phyloP scores from a whole-genome alignment of 2,113 vertebrate genomes.

The Colaptes auratus region DNA sequence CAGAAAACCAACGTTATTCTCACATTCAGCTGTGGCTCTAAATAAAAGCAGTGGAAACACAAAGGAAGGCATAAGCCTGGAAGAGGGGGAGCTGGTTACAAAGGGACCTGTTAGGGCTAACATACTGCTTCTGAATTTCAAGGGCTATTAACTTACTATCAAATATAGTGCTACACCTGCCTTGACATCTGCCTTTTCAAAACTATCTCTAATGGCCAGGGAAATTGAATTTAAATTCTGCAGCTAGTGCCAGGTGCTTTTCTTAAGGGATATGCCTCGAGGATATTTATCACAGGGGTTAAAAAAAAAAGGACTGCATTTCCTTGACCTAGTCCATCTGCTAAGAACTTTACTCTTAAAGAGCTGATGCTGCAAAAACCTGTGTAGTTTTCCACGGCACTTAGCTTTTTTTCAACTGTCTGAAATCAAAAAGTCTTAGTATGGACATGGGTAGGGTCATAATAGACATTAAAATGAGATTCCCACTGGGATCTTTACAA shows the following conservation, averaged over 20 bases:
- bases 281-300: background rate
- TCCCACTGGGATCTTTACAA: background rate
- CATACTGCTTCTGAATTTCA: slow-evolving; percentile 19
- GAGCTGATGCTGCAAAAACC: background rate
- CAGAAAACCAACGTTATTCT: background rate
- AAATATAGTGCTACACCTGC: slow-evolving; percentile 10
- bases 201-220: background rate
- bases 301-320: background rate
- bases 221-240: slow-evolving; percentile 37
- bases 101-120: background rate
- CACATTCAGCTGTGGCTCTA: background rate
- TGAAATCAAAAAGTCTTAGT: background rate
- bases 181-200: slow-evolving; percentile 41
- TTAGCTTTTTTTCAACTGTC: background rate
- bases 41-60: slow-evolving; percentile 21
- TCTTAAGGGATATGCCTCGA: background rate
- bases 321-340: background rate
- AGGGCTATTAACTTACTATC: slow-evolving; percentile 9
- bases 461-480: background rate
- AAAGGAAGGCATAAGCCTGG: background rate
- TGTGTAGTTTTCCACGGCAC: background rate
- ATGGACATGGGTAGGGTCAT: background rate
- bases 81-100: background rate
- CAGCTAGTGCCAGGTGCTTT: background rate
- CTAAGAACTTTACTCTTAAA: background rate